Conservation (phyloP, 1,140 invertebrate species). For the Drosophila trapezifrons region DNA sequence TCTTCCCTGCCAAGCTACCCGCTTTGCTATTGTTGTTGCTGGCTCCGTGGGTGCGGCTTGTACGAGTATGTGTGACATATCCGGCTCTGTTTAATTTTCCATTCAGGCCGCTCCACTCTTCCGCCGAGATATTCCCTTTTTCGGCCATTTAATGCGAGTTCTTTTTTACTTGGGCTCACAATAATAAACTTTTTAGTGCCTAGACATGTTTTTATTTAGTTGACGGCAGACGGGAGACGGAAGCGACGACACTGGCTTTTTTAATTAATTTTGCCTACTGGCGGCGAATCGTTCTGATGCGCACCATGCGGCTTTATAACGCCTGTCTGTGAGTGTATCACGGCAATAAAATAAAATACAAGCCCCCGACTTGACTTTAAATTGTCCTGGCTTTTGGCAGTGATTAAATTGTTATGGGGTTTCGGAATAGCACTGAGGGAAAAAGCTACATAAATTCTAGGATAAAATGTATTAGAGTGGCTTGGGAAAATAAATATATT, state of each 20-base stretch:
- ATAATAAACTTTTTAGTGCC: conserved; percentile 82
- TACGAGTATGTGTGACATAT: conserved; percentile 78
- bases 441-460: neutral
- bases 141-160: conserved; percentile 72
- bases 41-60: conserved; percentile 62
- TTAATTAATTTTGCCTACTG: conserved; percentile 78
- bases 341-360: conserved; percentile 75
- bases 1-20: neutral
- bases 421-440: conserved; percentile 14
- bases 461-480: neutral
- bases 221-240: conserved; percentile 3
- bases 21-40: conserved; percentile 26
- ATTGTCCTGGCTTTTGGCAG: conserved; percentile 58
- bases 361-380: conserved; percentile 41
- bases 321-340: conserved; percentile 39
- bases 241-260: conserved; percentile 52
- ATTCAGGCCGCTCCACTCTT: conserved; percentile 57
- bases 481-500: no score
- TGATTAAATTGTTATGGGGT: conserved; percentile 78
- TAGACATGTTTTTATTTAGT: conserved; percentile 77
- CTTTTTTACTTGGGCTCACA: conserved; percentile 60
- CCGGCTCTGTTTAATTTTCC: conserved; percentile 80
- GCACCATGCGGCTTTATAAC: conserved; percentile 47
- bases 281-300: conserved; percentile 52
- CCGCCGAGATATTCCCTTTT: conserved; percentile 53